Base-by-base conservation (phyloP, 2,113 vertebrate species). In the Calypte anna region DNA sequence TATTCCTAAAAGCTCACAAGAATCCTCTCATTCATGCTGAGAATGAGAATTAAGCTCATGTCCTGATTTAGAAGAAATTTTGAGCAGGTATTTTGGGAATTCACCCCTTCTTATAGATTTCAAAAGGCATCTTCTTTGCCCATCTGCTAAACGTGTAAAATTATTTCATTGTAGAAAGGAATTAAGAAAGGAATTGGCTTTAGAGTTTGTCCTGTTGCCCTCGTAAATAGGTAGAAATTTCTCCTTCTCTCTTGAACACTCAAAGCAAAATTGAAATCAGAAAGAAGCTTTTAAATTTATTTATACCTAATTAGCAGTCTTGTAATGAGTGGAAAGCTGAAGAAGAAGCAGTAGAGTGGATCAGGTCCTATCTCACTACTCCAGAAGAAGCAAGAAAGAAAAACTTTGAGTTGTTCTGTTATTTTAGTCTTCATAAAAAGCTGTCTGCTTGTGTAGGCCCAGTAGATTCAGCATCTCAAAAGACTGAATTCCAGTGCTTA, bases 171-270 rank as follows among this genome's bases (percentile, higher is more conserved):
- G 78, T 1, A 33, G 38, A 72, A 86, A 78, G 27, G 14, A 78
- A 75, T 83, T 59, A 58, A 88, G 33, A 33, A 33, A 33, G 33
- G 33, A 33, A 33, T 33, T 11, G 6, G 8, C 3, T 84, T 94
- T 53, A 58, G 40, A 74, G 36, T 53, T 53, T 50, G 21, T 54
- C 10, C 19, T 85, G 58, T 15, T 68, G 50, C 36, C 22, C 36
- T 0, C 0, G 10, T 53, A 84, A 61, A 6, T 3, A 53, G 8
- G 51, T 0, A 0, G 40, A 84, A 94, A 44, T 82, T n/a, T 64
- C 30, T 85, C 28, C 15, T 22, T 54, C 51, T 24, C 31, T 59
- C 62, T 64, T 55, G 20, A 86, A 78, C 20, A 76, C 30, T 82
- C n/a, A 79, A 75, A 87, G 6, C 6, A 75, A 72, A 88, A 64